Conservation (phyloP, 2,797 vertebrate genomes). For the Adrianichthys oophorus region DNA sequence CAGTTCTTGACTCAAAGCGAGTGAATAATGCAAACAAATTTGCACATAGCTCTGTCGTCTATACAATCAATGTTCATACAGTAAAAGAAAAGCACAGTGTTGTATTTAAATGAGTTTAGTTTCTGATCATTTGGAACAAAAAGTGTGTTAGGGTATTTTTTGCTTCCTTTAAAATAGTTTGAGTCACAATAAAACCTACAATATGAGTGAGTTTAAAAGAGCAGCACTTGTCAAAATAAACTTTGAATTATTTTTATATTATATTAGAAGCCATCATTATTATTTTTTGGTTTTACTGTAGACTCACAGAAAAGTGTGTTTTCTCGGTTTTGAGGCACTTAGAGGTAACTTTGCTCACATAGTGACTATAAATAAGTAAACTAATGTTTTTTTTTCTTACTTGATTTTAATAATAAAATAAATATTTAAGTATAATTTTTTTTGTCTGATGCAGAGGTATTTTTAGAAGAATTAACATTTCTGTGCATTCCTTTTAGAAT, state of each 20-base stretch:
- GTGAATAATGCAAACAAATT: slow-evolving; percentile 4
- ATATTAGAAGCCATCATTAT: too few species aligned
- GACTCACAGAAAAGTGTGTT: too few species aligned
- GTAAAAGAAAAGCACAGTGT: neutral
- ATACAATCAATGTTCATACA: neutral
- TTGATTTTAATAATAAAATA: neutral
- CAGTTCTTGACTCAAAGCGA: slow-evolving; percentile 1
- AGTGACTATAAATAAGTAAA: too few species aligned
- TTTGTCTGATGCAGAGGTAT: slow-evolving; percentile 9
- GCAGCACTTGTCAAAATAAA: neutral
- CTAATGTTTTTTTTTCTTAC: too few species aligned
- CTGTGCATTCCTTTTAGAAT: slow-evolving; percentile 58
- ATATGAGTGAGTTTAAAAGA: neutral
- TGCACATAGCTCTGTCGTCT: neutral
- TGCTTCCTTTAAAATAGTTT: neutral
- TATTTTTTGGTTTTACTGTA: too few species aligned
- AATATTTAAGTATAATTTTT: slow-evolving; percentile 8
- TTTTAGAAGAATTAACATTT: slow-evolving; percentile 34
- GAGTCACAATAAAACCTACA: slow-evolving; percentile 1
- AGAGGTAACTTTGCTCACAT: too few species aligned
- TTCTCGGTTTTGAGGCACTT: too few species aligned
- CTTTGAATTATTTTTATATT: too few species aligned
- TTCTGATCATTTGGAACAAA: slow-evolving; percentile 15
- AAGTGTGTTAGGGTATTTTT: neutral
- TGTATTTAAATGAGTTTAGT: neutral